Conservation (phyloP, 2,797 vertebrate species). For the Zalophus californianus region DNA sequence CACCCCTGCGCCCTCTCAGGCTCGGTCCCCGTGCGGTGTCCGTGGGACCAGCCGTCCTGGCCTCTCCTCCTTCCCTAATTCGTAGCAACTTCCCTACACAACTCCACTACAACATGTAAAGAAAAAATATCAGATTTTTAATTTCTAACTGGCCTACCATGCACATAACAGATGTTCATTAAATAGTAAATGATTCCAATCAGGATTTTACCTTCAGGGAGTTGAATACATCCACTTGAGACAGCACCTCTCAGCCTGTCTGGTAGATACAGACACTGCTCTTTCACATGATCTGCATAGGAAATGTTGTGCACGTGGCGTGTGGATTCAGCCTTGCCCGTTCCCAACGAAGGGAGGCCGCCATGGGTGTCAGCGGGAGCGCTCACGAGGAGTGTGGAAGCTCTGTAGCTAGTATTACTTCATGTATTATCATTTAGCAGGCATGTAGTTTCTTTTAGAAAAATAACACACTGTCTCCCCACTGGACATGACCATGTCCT, state of each 20-base stretch:
- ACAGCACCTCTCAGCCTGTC: rapidly evolving
- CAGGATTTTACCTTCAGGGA: neutral
- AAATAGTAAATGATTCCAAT: neutral
- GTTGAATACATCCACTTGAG: too few species aligned
- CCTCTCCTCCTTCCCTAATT: neutral
- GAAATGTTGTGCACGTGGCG: too few species aligned
- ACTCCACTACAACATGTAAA: too few species aligned
- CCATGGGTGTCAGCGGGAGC: rapidly evolving
- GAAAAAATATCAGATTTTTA: neutral
- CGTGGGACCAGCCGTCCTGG: neutral
- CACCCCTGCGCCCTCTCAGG: rapidly evolving
- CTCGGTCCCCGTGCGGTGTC: rapidly evolving
- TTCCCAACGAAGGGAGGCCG: neutral
- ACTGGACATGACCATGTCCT: neutral
- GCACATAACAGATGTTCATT: neutral
- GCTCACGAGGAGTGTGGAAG: too few species aligned
- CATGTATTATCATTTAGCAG: rapidly evolving
- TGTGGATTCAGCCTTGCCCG: rapidly evolving
- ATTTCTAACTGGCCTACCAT: neutral
- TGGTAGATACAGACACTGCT: rapidly evolving
- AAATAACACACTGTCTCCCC: neutral
- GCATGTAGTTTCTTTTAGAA: neutral
- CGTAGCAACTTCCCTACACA: neutral
- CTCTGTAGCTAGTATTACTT: rapidly evolving
- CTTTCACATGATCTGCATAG: rapidly evolving